These are phyloP conservation scores for Novumbra hubbsi DNA, from an alignment of 2,797 vertebrate species.

Conservation along the genomic window DNA sequence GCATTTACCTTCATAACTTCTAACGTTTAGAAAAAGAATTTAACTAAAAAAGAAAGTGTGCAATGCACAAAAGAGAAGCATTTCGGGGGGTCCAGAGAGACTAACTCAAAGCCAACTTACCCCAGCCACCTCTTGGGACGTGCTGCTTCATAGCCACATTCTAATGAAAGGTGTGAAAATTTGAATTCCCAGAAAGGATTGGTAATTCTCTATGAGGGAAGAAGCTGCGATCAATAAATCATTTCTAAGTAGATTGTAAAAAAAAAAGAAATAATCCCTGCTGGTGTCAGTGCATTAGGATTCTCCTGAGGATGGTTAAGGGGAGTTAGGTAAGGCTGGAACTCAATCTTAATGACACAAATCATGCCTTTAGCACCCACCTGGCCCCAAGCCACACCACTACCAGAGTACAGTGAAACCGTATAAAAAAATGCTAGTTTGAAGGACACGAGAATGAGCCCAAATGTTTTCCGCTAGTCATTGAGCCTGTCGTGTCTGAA, in stretches of 20 bases:
- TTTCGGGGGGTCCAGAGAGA: constrained; percentile 64
- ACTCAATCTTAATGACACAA: constrained; percentile 90
- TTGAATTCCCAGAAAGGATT: constrained; percentile 99
- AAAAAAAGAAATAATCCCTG: constrained; percentile 88
- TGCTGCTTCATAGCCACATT: constrained; percentile 78
- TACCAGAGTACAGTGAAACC: constrained; percentile 7
- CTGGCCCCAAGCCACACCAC: constrained; percentile 72
- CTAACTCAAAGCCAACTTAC: constrained; percentile 92
- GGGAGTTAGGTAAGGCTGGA: constrained; percentile 58
- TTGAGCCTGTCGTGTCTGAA: background rate
- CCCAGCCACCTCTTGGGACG: constrained; percentile 79
- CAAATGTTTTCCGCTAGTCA: background rate
- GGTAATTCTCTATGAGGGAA: constrained; percentile 98
- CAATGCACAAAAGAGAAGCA: constrained; percentile 15
- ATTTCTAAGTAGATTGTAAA: constrained; percentile 99
- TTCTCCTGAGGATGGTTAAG: constrained; percentile 76
- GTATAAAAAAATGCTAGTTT: background rate
- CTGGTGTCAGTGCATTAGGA: constrained; percentile 94
- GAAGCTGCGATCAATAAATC: constrained; percentile 96
- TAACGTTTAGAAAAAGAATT: constrained; percentile 44
- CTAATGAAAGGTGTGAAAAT: constrained; percentile 98
- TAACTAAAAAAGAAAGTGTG: constrained; percentile 21
- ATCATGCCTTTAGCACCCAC: constrained; percentile 80
- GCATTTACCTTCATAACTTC: background rate
- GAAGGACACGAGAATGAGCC: background rate